Evolutionary conservation across 2,113 vertebrate genomes (phyloP), one percentile per base, ranked within the genome.

Genomic region (Glaucidium brasilianum): DNA sequence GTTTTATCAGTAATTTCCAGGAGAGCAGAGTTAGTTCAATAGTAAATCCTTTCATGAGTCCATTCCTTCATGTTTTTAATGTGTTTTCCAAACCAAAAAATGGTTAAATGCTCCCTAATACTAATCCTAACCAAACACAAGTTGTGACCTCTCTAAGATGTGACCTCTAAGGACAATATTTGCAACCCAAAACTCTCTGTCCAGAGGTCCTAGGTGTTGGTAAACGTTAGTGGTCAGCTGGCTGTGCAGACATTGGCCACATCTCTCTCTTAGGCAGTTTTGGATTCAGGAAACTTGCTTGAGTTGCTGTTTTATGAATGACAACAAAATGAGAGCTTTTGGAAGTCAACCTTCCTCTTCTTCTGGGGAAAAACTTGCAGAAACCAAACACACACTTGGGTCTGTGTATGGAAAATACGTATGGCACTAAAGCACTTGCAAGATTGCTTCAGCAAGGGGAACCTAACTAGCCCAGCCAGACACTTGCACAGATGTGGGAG

Each of bases 81-180:
- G 32, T 4, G 14, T 43, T 92, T 97, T 97, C 92, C 85, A 92
- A 88, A 93, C 82, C 39, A 71, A 50, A 79, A 60, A 90, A 83
- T 34, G 74, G 59, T 90, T 94, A 88, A 88, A 91, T 78, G 60
- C 53, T 94, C 90, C 72, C 49, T 83, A 85, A 64, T 88, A 93
- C 62, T 95, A 66, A 75, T 85, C 58, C 63, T 96, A 93, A 95
- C 77, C 92, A 96, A 96, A 95, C 84, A 87, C 75, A 78, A 92
- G 41, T 73, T 95, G 62, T 83, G 89, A 75, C 56, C 68, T 93
- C 66, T 88, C 84, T 80, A 79, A 95, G 82, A 82, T 88, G 50
- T 76, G 88, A 90, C 94, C 77, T 88, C 60, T 74, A 73, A 93
- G 84, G 88, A 88, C 67, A 96, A 71, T 94, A 95, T 97, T 92